phyloP scores from a whole-genome alignment of 1,140 invertebrate genomes.

The Cydia fagiglandana region DNA sequence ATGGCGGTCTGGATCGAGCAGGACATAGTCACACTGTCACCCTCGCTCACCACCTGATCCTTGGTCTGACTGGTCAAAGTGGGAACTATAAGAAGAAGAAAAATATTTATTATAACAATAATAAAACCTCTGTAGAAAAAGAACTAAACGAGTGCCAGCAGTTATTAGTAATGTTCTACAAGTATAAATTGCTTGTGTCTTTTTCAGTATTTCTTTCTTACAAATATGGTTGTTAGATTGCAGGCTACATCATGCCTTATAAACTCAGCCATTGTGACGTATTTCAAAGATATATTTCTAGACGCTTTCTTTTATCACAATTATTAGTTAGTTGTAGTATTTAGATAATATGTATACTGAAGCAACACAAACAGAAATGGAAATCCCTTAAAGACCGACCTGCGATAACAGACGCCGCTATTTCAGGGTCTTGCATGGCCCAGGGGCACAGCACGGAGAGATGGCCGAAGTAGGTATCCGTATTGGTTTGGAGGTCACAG shows the following conservation, averaged over 20 bases:
- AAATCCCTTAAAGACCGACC: constrained; percentile 36
- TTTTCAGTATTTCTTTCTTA: no score
- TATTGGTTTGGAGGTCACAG: constrained; percentile 25
- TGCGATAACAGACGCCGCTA: constrained; percentile 45
- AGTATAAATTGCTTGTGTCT: no score
- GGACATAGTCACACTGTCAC: constrained; percentile 49
- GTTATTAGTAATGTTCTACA: no score
- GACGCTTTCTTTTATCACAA: no score
- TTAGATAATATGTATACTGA: no score
- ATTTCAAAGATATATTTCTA: no score
- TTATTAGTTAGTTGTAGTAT: neutral
- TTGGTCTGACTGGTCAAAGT: constrained; percentile 40
- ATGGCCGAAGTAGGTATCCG: constrained; percentile 26
- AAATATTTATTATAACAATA: no score
- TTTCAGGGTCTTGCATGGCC: constrained; percentile 47
- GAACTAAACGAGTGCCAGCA: no score
- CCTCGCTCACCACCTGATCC: constrained; percentile 35
- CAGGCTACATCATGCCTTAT: no score
- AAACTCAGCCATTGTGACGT: no score
- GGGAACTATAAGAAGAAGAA: constrained; percentile 50
- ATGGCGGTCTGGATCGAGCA: constrained; percentile 57
- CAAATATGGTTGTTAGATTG: no score
- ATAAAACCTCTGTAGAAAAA: no score
- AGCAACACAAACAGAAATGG: neutral
- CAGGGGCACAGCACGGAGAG: constrained; percentile 27